Evolutionary conservation across 2,888 invertebrate genomes (phyloP).

Genomic region (Drosophila pseudotakahashii): DNA sequence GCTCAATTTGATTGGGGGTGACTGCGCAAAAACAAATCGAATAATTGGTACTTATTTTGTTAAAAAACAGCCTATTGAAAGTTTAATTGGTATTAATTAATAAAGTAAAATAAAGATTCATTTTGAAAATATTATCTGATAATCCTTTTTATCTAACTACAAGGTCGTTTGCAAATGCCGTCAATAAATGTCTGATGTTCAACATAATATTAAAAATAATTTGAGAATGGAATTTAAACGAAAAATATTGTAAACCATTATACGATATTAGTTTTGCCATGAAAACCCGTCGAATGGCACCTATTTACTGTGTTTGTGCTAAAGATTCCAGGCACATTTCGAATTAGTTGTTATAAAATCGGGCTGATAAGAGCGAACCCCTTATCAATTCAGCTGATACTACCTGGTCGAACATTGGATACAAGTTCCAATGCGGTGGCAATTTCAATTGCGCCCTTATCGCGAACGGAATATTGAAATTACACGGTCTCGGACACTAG

Average conservation of each 20-base stretch:
- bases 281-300: background rate
- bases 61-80: too few species aligned
- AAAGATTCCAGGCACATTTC: conserved; percentile 4
- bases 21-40: conserved; percentile 87
- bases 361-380: conserved; percentile 33
- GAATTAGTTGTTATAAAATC: conserved; percentile 28
- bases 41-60: too few species aligned
- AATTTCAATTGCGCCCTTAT: conserved; percentile 42
- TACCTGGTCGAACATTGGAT: conserved; percentile 47
- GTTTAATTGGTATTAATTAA: too few species aligned
- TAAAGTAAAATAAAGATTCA: too few species aligned
- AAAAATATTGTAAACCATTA: background rate
- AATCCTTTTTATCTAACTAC: too few species aligned
- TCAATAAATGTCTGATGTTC: too few species aligned
- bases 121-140: too few species aligned
- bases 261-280: background rate
- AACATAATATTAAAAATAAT: too few species aligned
- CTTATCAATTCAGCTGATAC: conserved; percentile 42
- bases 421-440: conserved; percentile 37
- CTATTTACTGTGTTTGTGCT: background rate
- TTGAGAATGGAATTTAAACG: too few species aligned
- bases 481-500: conserved; percentile 60
- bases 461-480: conserved; percentile 54
- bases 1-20: conserved; percentile 98
- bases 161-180: too few species aligned